These are phyloP conservation scores for Ectemnius cavifrons DNA, from an alignment of 2,888 invertebrate genomes.

Conservation along the genomic window DNA sequence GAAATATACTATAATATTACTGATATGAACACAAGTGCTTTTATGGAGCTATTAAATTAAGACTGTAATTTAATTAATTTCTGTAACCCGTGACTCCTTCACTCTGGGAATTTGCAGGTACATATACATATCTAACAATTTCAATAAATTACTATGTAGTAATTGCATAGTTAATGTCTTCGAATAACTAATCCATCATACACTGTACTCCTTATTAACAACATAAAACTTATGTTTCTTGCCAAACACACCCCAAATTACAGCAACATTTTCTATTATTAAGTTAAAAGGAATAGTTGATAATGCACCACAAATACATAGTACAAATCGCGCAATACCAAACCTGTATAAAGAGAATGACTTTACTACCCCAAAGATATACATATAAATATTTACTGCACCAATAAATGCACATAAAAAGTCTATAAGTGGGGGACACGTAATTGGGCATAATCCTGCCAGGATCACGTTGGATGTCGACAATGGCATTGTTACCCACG, in stretches of 20 bases:
- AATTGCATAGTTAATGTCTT: no score
- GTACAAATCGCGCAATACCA: conserved; percentile 87
- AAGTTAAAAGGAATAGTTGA: conserved; percentile 96
- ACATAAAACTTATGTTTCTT: conserved; percentile 98
- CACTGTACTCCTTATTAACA: conserved; percentile 91
- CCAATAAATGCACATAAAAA: conserved; percentile 94
- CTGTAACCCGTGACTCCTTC: no score
- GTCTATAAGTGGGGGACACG: conserved; percentile 90
- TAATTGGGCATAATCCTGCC: conserved; percentile 92
- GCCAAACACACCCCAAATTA: conserved; percentile 95
- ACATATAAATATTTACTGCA: conserved; percentile 98
- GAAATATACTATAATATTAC: no score
- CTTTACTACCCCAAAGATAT: conserved; percentile 97
- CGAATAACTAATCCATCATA: conserved; percentile 43
- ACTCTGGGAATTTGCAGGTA: no score
- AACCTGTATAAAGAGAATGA: conserved; percentile 94
- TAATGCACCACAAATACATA: conserved; percentile 91
- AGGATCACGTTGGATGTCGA: conserved; percentile 93
- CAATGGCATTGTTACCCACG: conserved; percentile 96
- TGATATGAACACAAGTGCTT: no score
- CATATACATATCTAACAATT: no score
- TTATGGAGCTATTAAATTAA: no score
- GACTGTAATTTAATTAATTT: no score
- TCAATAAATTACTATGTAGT: no score
- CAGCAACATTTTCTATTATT: conserved; percentile 95